A percentile compares a stretch with the other conserved stretches of the same genome.
Evolutionary conservation across 2,797 vertebrate species (phyloP).

Genomic region (Sandelia bainsii): DNA sequence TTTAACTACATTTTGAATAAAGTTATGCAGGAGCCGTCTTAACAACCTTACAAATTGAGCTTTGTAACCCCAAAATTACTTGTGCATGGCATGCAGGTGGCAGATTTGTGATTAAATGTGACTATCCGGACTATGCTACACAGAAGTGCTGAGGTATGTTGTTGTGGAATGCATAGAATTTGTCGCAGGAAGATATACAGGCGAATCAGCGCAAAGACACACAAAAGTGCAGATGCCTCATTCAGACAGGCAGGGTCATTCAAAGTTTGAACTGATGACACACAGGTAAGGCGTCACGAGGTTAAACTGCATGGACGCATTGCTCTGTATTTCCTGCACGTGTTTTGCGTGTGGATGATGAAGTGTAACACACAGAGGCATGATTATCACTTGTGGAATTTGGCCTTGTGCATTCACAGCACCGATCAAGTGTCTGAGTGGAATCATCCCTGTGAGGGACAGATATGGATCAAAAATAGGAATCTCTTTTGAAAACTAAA

Average conservation of each 20-base stretch:
- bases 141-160: neutral
- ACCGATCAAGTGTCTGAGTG: constrained; percentile 32
- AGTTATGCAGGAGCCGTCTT: too few relatives aligned
- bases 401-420: constrained; percentile 11
- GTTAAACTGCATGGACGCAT: neutral
- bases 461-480: constrained; percentile 38
- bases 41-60: too few relatives aligned
- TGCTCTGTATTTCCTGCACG: constrained; percentile 13
- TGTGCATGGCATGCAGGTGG: too few relatives aligned
- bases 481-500: constrained; percentile 34
- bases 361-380: constrained; percentile 43
- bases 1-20: too few relatives aligned
- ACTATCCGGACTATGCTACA: too few relatives aligned
- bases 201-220: neutral
- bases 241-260: constrained; percentile 16
- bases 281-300: constrained; percentile 1
- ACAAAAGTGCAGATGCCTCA: neutral
- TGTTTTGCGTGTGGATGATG: constrained; percentile 19
- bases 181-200: neutral
- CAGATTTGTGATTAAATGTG: too few relatives aligned
- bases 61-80: too few relatives aligned
- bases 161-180: neutral
- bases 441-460: constrained; percentile 30
- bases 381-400: constrained; percentile 56
- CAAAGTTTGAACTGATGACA: constrained; percentile 43